Conservation (phyloP, 1,140 invertebrate genomes). For the Cephus cinctus region DNA sequence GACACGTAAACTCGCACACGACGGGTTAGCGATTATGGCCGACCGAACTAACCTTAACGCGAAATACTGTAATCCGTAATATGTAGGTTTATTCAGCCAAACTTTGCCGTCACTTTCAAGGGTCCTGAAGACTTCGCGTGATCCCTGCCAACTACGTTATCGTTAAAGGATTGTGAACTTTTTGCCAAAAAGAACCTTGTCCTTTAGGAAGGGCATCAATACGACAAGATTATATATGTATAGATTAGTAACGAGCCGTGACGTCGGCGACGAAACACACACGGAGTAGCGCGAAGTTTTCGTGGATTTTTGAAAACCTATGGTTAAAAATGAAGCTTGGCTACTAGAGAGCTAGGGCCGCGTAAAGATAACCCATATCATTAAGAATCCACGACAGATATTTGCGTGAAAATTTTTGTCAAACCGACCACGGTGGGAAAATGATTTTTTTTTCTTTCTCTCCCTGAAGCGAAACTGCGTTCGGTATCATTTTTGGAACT, state of each 20-base stretch:
- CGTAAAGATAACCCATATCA: conserved; percentile 42
- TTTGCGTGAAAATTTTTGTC: neutral
- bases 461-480: too few species aligned
- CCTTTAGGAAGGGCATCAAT: too few species aligned
- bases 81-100: conserved; percentile 24
- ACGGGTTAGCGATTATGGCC: conserved; percentile 12
- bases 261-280: too few species aligned
- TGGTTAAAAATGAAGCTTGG: conserved; percentile 16
- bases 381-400: conserved; percentile 16
- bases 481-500: conserved; percentile 24
- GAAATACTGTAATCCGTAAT: conserved; percentile 27
- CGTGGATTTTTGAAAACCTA: too few species aligned
- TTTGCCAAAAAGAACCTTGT: too few species aligned
- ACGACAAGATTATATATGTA: too few species aligned
- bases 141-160: too few species aligned
- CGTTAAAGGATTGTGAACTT: too few species aligned
- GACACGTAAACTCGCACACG: conserved; percentile 8
- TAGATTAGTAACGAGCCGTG: too few species aligned
- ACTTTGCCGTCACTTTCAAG: conserved; percentile 15
- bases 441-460: too few species aligned
- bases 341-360: conserved; percentile 23
- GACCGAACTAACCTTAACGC: conserved; percentile 30
- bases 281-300: too few species aligned
- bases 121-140: conserved; percentile 11
- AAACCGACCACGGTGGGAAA: too few species aligned